phyloP scores from a whole-genome alignment of 1,140 invertebrate species.

The Marisa cornuarietis region DNA sequence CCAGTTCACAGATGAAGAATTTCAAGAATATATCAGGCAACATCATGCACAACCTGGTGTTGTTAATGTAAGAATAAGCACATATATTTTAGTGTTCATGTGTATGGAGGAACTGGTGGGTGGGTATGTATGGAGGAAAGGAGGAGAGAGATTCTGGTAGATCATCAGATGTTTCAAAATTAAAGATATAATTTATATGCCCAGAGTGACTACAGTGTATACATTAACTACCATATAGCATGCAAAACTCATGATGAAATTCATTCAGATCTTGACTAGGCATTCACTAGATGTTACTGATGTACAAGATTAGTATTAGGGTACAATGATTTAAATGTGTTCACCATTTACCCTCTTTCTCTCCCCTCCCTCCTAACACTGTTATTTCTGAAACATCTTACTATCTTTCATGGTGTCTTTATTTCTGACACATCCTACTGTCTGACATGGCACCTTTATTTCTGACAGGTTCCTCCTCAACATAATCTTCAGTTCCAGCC shows the following conservation, averaged over 20 bases:
- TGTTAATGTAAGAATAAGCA: conserved; percentile 39
- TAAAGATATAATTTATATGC: background rate
- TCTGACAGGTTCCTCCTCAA: conserved; percentile 1
- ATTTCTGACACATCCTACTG: too few relatives aligned
- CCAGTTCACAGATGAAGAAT: conserved; percentile 84
- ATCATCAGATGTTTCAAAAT: background rate
- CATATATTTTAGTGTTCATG: background rate
- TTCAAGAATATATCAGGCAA: conserved; percentile 74
- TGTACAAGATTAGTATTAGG: too few relatives aligned
- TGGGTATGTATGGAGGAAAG: background rate
- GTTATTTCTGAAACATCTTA: too few relatives aligned
- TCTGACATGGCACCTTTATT: too few relatives aligned
- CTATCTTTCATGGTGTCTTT: too few relatives aligned
- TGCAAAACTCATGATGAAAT: too few relatives aligned
- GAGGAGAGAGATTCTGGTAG: background rate
- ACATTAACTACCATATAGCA: too few relatives aligned
- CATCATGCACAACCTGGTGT: conserved; percentile 50
- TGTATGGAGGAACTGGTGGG: background rate
- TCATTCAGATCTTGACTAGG: too few relatives aligned
- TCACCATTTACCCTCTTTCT: too few relatives aligned
- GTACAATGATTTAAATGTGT: too few relatives aligned
- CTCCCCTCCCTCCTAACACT: too few relatives aligned
- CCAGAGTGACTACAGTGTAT: background rate
- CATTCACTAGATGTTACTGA: too few relatives aligned
- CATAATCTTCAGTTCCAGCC: conserved; percentile 19